Percentiles rank a stretch among this genome's conserved stretches.
These are phyloP conservation scores for Dasyurus viverrinus DNA, from an alignment of 2,113 vertebrate species.

Conservation along the genomic window DNA sequence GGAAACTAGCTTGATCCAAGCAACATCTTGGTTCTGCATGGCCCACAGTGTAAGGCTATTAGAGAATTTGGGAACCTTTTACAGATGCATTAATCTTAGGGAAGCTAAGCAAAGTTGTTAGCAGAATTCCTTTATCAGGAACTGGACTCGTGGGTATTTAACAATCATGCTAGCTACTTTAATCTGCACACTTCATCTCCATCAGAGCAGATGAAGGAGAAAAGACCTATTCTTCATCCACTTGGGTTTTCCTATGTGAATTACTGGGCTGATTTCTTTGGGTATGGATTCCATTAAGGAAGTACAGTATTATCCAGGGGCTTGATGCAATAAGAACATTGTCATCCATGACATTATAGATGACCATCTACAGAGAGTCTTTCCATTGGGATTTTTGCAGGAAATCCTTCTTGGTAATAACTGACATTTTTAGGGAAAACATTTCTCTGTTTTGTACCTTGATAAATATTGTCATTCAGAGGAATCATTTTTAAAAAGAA, in stretches of 20 bases:
- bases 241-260: background rate
- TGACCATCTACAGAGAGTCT: background rate
- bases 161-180: background rate
- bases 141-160: background rate
- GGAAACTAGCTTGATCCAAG: background rate
- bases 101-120: background rate
- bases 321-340: background rate
- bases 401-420: background rate
- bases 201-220: background rate
- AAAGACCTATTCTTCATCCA: background rate
- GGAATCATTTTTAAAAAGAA: background rate
- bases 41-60: background rate
- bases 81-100: background rate
- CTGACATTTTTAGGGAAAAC: background rate
- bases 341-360: background rate
- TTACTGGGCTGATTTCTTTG: background rate
- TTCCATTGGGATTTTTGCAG: background rate
- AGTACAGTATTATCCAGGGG: background rate
- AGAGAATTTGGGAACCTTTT: background rate
- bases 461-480: background rate
- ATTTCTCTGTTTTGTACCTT: background rate
- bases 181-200: background rate
- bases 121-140: background rate
- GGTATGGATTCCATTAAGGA: background rate
- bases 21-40: background rate